These are phyloP conservation scores for Fragum fragum DNA, from an alignment of 2,888 invertebrate species.

Conservation along the genomic window DNA sequence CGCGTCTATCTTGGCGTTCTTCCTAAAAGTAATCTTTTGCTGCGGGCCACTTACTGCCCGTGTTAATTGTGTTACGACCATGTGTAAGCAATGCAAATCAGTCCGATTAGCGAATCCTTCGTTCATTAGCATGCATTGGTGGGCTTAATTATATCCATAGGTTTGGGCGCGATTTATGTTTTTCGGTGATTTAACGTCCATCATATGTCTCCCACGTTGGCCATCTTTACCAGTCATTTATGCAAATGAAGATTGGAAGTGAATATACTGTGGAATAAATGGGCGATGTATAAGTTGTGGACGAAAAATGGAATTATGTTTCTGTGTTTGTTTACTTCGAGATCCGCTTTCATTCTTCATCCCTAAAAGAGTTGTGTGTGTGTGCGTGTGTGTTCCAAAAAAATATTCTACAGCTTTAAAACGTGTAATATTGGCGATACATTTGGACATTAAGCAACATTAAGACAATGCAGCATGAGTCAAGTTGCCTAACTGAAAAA, in stretches of 20 bases:
- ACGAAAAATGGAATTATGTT: not conserved
- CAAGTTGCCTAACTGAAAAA: too few relatives aligned
- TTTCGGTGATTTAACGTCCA: slow-evolving; percentile 29
- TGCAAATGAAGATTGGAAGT: slow-evolving; percentile 12
- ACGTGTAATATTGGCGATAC: too few relatives aligned
- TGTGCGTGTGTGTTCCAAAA: too few relatives aligned
- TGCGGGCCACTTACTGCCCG: not conserved
- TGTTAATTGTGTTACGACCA: slow-evolving; percentile 31
- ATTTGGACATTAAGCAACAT: too few relatives aligned
- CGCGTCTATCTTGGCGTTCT: not conserved
- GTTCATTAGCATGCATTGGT: slow-evolving; percentile 36
- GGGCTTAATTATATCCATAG: slow-evolving; percentile 27
- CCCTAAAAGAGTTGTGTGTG: too few relatives aligned
- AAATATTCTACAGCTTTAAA: too few relatives aligned
- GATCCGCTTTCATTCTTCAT: too few relatives aligned
- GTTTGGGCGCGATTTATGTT: slow-evolving; percentile 27
- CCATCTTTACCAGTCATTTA: slow-evolving; percentile 27
- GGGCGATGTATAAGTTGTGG: slow-evolving; percentile 1
- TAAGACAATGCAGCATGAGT: too few relatives aligned
- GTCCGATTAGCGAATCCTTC: slow-evolving; percentile 10
- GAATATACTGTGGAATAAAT: slow-evolving; percentile 15
- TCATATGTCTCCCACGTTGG: slow-evolving; percentile 16
- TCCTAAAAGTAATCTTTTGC: not conserved
- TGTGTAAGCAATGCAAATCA: slow-evolving; percentile 33
- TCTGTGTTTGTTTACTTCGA: too few relatives aligned